These are phyloP conservation scores for Callospermophilus lateralis DNA, from an alignment of 2,113 vertebrate genomes.

Conservation along the genomic window DNA sequence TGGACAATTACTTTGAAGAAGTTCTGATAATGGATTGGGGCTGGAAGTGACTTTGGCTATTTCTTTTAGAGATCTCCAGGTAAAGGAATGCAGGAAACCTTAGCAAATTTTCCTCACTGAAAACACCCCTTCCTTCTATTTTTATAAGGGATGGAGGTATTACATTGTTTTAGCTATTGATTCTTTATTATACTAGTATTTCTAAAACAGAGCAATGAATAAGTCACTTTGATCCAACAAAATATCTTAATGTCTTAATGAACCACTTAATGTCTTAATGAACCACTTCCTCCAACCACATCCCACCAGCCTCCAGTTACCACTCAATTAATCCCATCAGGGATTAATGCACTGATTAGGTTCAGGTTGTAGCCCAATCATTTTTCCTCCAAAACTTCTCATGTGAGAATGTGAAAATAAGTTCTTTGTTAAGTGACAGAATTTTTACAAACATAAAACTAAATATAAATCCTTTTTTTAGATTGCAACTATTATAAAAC, in stretches of 20 bases:
- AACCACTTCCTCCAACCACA: too few species aligned
- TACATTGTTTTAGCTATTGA: neutral
- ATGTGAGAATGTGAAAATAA: slow-evolving; percentile 3
- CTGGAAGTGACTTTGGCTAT: neutral
- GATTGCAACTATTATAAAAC: neutral
- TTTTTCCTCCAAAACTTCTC: too few species aligned
- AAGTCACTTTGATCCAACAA: slow-evolving; percentile 35
- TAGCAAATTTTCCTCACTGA: neutral
- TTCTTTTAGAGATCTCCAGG: slow-evolving; percentile 58
- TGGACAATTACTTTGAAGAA: slow-evolving; percentile 5
- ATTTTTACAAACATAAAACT: neutral
- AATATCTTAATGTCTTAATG: neutral
- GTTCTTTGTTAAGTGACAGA: slow-evolving; percentile 17
- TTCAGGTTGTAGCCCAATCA: too few species aligned
- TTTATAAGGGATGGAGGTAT: neutral
- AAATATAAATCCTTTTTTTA: neutral
- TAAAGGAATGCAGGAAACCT: neutral
- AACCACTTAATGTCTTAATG: too few species aligned
- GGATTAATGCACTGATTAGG: too few species aligned
- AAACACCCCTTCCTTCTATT: neutral
- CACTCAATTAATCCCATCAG: too few species aligned
- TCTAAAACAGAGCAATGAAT: neutral
- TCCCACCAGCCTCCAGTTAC: too few species aligned
- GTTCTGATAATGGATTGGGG: neutral
- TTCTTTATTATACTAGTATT: neutral